A percentile compares a stretch with the other conserved stretches of the same genome.
Evolutionary conservation across 2,113 vertebrate genomes (phyloP).

Genomic region (Cheirogaleus medius): DNA sequence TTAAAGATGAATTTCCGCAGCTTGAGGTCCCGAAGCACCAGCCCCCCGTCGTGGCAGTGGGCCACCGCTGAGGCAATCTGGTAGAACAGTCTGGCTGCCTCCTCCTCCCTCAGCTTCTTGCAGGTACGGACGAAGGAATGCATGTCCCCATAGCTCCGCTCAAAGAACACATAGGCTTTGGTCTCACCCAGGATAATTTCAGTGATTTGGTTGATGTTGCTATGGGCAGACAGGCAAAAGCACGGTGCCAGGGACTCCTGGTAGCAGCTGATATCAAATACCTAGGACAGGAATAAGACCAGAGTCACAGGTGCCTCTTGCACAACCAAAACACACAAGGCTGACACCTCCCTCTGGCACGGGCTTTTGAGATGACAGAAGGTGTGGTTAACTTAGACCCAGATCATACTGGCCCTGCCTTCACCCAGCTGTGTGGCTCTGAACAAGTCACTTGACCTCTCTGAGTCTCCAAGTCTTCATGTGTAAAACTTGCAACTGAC

Average conservation of each 20-base stretch:
- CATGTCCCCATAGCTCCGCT: constrained; percentile 98
- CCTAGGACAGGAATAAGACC: constrained; percentile 84
- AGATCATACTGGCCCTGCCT: not conserved
- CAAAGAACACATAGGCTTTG: constrained; percentile 97
- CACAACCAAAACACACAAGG: too few relatives aligned
- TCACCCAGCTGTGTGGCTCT: not conserved
- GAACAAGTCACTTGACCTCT: not conserved
- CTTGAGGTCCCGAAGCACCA: constrained; percentile 98
- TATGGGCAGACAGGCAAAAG: constrained; percentile 95
- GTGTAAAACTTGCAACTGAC: not conserved
- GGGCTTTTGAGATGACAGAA: not conserved
- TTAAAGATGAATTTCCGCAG: constrained; percentile 99
- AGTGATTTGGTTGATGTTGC: constrained; percentile 98
- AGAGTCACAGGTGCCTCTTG: constrained; percentile 41
- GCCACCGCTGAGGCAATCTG: constrained; percentile 98
- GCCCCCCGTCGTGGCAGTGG: constrained; percentile 97
- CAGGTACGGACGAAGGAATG: constrained; percentile 98
- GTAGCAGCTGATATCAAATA: constrained; percentile 97
- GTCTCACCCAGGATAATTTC: constrained; percentile 98
- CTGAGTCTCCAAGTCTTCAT: not conserved
- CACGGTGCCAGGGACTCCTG: constrained; percentile 98
- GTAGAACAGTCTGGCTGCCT: constrained; percentile 97
- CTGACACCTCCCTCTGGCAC: rapidly evolving
- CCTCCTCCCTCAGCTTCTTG: constrained; percentile 98
- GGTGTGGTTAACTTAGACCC: not conserved